Evolutionary conservation across 2,888 invertebrate genomes (phyloP).

Genomic region (Coenonympha arcania): DNA sequence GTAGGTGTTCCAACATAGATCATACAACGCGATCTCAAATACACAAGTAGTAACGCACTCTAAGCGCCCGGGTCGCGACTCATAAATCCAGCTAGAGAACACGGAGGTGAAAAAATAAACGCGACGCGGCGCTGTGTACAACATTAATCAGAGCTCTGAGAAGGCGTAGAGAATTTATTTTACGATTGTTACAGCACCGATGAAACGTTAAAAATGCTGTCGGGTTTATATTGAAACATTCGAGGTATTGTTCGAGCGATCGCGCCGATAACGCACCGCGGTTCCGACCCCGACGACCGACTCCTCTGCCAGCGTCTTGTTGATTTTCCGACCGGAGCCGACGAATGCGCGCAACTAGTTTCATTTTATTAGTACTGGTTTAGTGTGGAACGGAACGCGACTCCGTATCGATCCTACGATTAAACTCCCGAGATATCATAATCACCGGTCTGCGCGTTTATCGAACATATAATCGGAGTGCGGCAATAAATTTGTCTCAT

Average conservation of each 20-base stretch:
- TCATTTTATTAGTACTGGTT: conserved; percentile 73
- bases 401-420: conserved; percentile 69
- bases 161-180: conserved; percentile 74
- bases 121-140: conserved; percentile 62
- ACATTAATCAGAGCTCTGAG: conserved; percentile 72
- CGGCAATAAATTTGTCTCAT: conserved; percentile 73
- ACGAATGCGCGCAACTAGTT: conserved; percentile 66
- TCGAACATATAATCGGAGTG: conserved; percentile 69
- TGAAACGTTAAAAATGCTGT: conserved; percentile 74
- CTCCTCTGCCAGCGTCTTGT: conserved; percentile 61
- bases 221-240: conserved; percentile 71
- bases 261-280: conserved; percentile 65
- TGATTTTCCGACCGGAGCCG: conserved; percentile 71
- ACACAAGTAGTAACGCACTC: conserved; percentile 25
- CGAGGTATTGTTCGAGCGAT: conserved; percentile 69
- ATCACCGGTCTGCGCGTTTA: conserved; percentile 73
- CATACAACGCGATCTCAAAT: conserved; percentile 36
- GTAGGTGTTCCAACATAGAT: conserved; percentile 10
- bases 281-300: too few species aligned
- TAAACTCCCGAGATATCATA: conserved; percentile 70
- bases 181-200: conserved; percentile 72
- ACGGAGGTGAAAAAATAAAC: conserved; percentile 61
- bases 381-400: conserved; percentile 69
- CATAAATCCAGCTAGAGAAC: conserved; percentile 69
- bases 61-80: conserved; percentile 37